Conservation (phyloP, 1,140 invertebrate genomes). For the Maconellicoccus hirsutus region DNA sequence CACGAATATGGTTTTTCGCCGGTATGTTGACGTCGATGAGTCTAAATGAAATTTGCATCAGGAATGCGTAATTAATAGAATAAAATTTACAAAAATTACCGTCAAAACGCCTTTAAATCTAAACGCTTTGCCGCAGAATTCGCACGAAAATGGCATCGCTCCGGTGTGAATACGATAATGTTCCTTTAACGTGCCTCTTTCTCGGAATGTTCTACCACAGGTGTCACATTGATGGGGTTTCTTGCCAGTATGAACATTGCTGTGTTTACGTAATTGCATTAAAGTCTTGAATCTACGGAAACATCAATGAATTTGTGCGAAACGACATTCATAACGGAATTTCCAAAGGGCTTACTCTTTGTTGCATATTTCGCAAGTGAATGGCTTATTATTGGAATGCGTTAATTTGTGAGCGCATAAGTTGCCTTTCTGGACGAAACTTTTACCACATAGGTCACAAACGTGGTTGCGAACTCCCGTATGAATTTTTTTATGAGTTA, state of each 20-base stretch:
- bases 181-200: slow-evolving; percentile 47
- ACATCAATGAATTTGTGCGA: too few relatives aligned
- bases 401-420: slow-evolving; percentile 40
- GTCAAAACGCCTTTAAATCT: slow-evolving; percentile 41
- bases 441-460: slow-evolving; percentile 35
- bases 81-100: slow-evolving; percentile 22
- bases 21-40: slow-evolving; percentile 50
- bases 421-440: slow-evolving; percentile 33
- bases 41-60: slow-evolving; percentile 32
- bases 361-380: slow-evolving; percentile 29
- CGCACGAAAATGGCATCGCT: slow-evolving; percentile 64
- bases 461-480: slow-evolving; percentile 32
- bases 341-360: not conserved
- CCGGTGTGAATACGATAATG: slow-evolving; percentile 66
- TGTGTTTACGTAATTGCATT: slow-evolving; percentile 42
- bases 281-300: slow-evolving; percentile 41
- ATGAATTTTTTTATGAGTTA: slow-evolving; percentile 30
- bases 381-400: slow-evolving; percentile 45
- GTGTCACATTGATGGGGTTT: slow-evolving; percentile 63
- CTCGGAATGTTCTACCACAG: slow-evolving; percentile 57
- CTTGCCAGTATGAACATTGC: slow-evolving; percentile 50
- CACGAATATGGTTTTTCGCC: slow-evolving; percentile 46
- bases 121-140: slow-evolving; percentile 57
- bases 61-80: slow-evolving; percentile 10
- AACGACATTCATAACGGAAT: not conserved